Evolutionary conservation across 2,888 invertebrate species (phyloP).

Genomic region (Hydrotaea diabolus): DNA sequence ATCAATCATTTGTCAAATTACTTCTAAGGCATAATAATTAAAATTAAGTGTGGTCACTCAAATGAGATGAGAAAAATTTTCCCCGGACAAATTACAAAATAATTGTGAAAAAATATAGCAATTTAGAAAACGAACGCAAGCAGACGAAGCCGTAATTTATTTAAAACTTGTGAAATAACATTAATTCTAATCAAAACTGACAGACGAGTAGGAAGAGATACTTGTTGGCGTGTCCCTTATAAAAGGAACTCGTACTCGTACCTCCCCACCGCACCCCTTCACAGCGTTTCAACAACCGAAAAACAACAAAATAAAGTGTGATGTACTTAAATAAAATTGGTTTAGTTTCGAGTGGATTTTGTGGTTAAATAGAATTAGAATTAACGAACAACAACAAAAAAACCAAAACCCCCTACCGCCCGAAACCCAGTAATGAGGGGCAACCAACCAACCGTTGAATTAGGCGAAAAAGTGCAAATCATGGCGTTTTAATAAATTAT

Average conservation of each 20-base stretch:
- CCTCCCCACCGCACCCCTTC: background rate
- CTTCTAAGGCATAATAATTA: constrained; percentile 33
- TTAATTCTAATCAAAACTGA: background rate
- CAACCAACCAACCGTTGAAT: too few species aligned
- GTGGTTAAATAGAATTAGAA: background rate
- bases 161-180: constrained; percentile 31
- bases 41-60: constrained; percentile 36
- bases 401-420: background rate
- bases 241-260: background rate
- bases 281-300: too few species aligned
- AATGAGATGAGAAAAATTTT: background rate
- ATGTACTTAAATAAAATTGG: constrained; percentile 21
- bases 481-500: constrained; percentile 15
- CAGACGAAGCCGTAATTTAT: background rate
- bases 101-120: background rate
- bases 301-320: background rate
- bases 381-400: background rate
- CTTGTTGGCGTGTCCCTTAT: too few species aligned
- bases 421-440: background rate
- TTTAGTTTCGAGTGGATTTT: background rate
- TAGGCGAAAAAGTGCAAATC: constrained; percentile 40
- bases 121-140: constrained; percentile 5
- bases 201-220: background rate
- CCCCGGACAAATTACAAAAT: constrained; percentile 8
- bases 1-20: constrained; percentile 41